Conservation (phyloP, 2,888 invertebrate species). For the Ornithoptera priamus region DNA sequence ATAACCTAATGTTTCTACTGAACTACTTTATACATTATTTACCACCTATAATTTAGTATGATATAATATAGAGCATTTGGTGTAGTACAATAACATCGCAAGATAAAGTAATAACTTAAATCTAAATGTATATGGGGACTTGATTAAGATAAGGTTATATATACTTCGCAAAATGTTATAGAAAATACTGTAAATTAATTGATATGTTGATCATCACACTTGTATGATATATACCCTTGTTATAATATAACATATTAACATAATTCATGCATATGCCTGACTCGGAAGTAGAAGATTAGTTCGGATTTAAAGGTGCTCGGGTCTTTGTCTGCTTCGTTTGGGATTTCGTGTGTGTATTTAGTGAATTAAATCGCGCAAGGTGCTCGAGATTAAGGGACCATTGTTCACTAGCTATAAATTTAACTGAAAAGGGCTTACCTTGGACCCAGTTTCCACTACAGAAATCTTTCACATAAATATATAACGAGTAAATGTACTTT, state of each 20-base stretch:
- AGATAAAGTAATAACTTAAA: no score
- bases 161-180: no score
- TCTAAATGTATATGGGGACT: no score
- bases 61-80: no score
- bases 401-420: slow-evolving; percentile 23
- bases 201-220: background rate
- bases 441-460: slow-evolving; percentile 1
- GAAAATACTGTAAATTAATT: no score
- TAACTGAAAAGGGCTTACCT: slow-evolving; percentile 5
- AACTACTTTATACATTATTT: no score
- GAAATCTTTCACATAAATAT: background rate
- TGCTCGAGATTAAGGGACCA: slow-evolving; percentile 15
- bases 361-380: slow-evolving; percentile 20
- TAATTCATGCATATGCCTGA: background rate
- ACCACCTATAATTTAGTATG: no score
- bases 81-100: no score
- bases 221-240: background rate
- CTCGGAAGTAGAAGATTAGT: background rate
- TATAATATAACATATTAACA: background rate
- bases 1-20: no score
- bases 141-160: no score
- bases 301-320: slow-evolving; percentile 1
- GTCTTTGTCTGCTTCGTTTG: slow-evolving; percentile 2
- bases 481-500: background rate
- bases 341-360: slow-evolving; percentile 19